Percentiles rank a stretch among this genome's conserved stretches.
Evolutionary conservation across 1,140 invertebrate species (phyloP).

Genomic region (Diploscapter pachys): DNA sequence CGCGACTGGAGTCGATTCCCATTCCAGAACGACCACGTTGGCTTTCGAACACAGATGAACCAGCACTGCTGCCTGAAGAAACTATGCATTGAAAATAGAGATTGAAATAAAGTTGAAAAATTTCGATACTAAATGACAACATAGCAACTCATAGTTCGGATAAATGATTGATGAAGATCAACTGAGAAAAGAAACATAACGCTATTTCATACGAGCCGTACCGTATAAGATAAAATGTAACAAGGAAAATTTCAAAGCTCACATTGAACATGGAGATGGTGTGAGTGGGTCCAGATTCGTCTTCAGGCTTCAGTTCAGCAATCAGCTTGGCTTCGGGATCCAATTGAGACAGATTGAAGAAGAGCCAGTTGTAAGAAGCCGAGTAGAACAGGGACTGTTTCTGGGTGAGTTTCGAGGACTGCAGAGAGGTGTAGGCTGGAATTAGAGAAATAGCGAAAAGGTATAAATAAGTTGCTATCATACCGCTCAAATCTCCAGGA

Average conservation of each 20-base stretch:
- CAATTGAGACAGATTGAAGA: conserved; percentile 77
- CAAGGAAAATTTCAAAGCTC: conserved; percentile 65
- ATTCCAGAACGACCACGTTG: conserved; percentile 65
- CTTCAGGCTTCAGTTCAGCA: conserved; percentile 45
- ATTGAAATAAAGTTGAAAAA: conserved; percentile 74
- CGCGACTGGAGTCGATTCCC: conserved; percentile 86
- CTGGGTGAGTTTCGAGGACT: conserved; percentile 84
- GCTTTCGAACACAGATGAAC: conserved; percentile 24
- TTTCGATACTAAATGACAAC: no score
- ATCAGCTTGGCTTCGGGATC: conserved; percentile 75
- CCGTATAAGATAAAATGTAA: no score
- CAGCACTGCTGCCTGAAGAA: conserved; percentile 43
- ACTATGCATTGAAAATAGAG: conserved; percentile 45
- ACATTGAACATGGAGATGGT: conserved; percentile 67
- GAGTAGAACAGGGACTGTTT: conserved; percentile 81
- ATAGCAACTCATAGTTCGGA: no score
- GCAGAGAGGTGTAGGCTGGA: conserved; percentile 89
- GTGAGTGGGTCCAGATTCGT: conserved; percentile 31
- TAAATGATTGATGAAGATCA: no score
- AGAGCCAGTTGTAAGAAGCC: conserved; percentile 74
- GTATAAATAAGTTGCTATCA: conserved; percentile 25
- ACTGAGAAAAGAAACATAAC: no score
- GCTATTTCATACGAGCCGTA: no score
- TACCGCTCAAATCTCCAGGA: conserved; percentile 73
- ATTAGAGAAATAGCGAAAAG: conserved; percentile 28